Conservation (phyloP, 2,888 invertebrate genomes). For the Eucera pruinosa region DNA sequence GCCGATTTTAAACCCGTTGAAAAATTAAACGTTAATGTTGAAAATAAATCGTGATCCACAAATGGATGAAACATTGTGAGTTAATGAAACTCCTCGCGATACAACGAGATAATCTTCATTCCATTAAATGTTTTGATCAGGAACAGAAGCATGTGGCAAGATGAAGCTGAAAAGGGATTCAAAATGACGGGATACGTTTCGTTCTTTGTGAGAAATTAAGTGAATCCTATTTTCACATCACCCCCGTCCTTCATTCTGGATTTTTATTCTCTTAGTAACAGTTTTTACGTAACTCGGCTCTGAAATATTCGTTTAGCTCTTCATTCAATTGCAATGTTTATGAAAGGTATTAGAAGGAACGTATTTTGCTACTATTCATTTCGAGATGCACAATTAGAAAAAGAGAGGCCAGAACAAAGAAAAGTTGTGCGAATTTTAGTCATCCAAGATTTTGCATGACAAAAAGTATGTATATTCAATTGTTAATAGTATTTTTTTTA, state of each 20-base stretch:
- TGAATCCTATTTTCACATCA: not conserved
- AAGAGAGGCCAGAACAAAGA: no score
- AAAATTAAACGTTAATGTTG: slow-evolving; percentile 1
- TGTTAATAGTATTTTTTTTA: no score
- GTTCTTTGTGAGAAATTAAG: slow-evolving; percentile 22
- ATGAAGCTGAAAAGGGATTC: slow-evolving; percentile 13
- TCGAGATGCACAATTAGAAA: no score
- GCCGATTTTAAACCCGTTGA: not conserved
- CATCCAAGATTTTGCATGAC: slow-evolving; percentile 1
- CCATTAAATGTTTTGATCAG: not conserved
- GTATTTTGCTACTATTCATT: not conserved
- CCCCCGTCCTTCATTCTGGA: not conserved
- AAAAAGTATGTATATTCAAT: not conserved
- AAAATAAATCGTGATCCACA: not conserved
- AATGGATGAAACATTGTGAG: not conserved
- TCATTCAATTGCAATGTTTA: not conserved
- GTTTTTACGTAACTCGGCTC: slow-evolving; percentile 1
- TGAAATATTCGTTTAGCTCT: not conserved
- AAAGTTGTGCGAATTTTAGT: no score
- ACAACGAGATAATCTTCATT: not conserved
- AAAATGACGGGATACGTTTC: not conserved
- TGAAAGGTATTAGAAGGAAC: slow-evolving; percentile 1
- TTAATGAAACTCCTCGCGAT: not conserved
- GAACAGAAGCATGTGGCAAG: slow-evolving; percentile 20
- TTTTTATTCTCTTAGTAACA: not conserved